phyloP scores from a whole-genome alignment of 1,140 invertebrate genomes.

The Bradysia coprophila region DNA sequence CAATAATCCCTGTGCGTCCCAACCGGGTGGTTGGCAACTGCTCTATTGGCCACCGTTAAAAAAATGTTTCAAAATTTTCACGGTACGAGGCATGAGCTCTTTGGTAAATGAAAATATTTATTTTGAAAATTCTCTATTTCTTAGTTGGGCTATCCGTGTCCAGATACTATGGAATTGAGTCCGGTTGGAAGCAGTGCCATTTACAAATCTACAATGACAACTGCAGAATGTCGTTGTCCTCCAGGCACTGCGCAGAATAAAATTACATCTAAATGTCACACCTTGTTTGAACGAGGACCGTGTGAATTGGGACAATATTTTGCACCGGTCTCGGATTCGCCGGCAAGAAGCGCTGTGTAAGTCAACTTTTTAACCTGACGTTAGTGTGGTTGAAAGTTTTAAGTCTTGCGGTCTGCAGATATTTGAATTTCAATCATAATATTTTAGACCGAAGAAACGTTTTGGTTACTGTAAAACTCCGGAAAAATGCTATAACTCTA shows the following conservation, averaged over 20 bases:
- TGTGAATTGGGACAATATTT: conserved; percentile 52
- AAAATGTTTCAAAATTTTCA: conserved; percentile 71
- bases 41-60: conserved; percentile 64
- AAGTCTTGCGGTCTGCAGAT: too few relatives aligned
- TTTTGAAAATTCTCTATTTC: conserved; percentile 5
- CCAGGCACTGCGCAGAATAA: conserved; percentile 46
- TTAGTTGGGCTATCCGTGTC: conserved; percentile 56
- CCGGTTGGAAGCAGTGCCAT: conserved; percentile 22
- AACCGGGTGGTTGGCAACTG: conserved; percentile 63
- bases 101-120: not conserved
- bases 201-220: conserved; percentile 17
- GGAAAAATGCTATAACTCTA: conserved; percentile 33
- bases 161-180: conserved; percentile 62
- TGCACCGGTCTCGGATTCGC: conserved; percentile 30
- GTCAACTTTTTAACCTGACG: too few relatives aligned
- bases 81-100: conserved; percentile 26
- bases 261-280: conserved; percentile 37
- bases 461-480: conserved; percentile 50
- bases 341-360: not conserved
- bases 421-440: conserved; percentile 3
- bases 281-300: conserved; percentile 47
- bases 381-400: too few relatives aligned
- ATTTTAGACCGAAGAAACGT: conserved; percentile 25
- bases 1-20: conserved; percentile 57
- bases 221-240: conserved; percentile 55